phyloP scores from a whole-genome alignment of 2,888 invertebrate species.

The Melinaea menophilus region DNA sequence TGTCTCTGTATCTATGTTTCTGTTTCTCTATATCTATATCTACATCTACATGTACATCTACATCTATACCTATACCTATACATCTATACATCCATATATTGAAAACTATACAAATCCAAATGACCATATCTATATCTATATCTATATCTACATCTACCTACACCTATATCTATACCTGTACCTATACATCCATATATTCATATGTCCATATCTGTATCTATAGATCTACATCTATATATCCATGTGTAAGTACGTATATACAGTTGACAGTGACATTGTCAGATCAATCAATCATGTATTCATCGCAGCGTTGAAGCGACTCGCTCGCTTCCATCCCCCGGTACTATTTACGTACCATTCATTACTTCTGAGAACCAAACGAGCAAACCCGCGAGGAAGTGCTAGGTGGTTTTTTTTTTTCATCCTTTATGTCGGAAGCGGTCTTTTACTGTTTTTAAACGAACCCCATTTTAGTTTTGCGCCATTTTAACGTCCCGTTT shows the following conservation, averaged over 20 bases:
- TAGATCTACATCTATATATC: too few species aligned
- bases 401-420: conserved; percentile 49
- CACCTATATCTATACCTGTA: too few species aligned
- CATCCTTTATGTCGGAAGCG: conserved; percentile 63
- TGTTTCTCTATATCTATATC: too few species aligned
- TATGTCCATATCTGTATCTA: too few species aligned
- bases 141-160: too few species aligned
- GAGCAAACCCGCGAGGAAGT: conserved; percentile 63
- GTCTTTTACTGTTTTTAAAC: conserved; percentile 56
- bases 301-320: conserved; percentile 52
- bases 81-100: too few species aligned
- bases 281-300: conserved; percentile 61
- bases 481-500: neutral
- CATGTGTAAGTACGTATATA: neutral
- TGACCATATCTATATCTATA: too few species aligned
- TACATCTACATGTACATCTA: too few species aligned
- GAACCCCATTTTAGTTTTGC: neutral
- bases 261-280: conserved; percentile 43
- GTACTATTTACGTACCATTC: conserved; percentile 72
- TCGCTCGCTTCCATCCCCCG: conserved; percentile 52
- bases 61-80: too few species aligned
- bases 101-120: too few species aligned
- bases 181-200: too few species aligned
- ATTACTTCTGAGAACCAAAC: conserved; percentile 70
- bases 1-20: too few species aligned